Conservation (phyloP, 2,113 vertebrate genomes). For the Leucosticte australis region DNA sequence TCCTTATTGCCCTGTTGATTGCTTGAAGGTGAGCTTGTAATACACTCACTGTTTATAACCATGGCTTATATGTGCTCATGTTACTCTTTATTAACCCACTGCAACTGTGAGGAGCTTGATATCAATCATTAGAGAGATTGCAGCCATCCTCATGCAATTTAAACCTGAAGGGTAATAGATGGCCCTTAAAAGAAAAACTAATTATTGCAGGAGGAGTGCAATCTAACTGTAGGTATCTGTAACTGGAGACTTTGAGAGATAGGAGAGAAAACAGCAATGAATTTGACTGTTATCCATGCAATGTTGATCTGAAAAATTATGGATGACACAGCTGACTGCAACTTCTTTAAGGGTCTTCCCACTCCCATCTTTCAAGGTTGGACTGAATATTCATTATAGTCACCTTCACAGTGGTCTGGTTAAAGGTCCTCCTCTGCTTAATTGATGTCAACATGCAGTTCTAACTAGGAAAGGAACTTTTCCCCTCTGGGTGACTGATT, state of each 20-base stretch:
- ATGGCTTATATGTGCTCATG: background rate
- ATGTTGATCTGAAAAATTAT: background rate
- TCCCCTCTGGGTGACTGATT: background rate
- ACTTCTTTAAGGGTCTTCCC: background rate
- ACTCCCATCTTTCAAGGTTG: background rate
- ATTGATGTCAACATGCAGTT: background rate
- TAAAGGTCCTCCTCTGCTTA: background rate
- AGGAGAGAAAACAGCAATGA: background rate
- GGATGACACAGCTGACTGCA: background rate
- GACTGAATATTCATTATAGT: background rate
- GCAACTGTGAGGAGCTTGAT: background rate
- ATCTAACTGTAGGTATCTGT: background rate
- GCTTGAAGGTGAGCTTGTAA: background rate
- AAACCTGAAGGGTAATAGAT: background rate
- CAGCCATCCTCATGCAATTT: background rate
- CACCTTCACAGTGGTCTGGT: background rate
- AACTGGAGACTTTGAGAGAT: background rate
- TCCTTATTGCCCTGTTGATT: background rate
- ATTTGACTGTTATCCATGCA: background rate
- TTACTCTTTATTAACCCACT: constrained; percentile 1
- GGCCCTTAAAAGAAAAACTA: background rate
- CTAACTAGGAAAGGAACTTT: background rate
- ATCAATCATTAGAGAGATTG: background rate
- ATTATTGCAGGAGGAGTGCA: background rate
- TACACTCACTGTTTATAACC: background rate